phyloP scores from a whole-genome alignment of 2,888 invertebrate species.

The Rhaphigaster nebulosa region DNA sequence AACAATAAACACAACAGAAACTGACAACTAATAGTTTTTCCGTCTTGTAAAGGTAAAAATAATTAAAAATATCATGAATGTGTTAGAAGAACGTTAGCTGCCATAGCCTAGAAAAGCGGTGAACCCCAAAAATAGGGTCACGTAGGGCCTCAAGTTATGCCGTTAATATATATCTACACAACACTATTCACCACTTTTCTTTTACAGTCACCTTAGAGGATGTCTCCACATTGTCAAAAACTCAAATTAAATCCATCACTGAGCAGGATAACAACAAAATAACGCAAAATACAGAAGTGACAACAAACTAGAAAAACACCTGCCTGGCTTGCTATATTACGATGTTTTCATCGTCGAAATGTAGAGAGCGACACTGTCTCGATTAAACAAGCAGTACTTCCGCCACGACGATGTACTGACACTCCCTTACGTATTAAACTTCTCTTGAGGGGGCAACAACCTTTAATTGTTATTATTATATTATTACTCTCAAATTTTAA shows the following conservation, averaged over 20 bases:
- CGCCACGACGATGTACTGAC: slow-evolving; percentile 49
- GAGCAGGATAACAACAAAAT: slow-evolving; percentile 16
- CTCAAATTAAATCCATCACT: slow-evolving; percentile 58
- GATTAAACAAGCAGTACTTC: slow-evolving; percentile 59
- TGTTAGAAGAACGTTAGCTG: slow-evolving; percentile 61
- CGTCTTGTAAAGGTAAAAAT: slow-evolving; percentile 36
- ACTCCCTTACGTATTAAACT: slow-evolving; percentile 54
- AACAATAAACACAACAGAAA: slow-evolving; percentile 51
- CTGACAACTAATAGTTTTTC: slow-evolving; percentile 31
- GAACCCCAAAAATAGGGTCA: slow-evolving; percentile 66
- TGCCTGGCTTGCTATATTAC: slow-evolving; percentile 65
- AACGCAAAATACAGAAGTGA: slow-evolving; percentile 63
- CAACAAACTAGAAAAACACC: slow-evolving; percentile 65
- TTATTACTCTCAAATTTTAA: slow-evolving; percentile 6
- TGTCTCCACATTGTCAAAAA: slow-evolving; percentile 63
- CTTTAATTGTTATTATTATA: no score
- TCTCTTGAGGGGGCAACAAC: slow-evolving; percentile 48
- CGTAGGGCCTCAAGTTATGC: slow-evolving; percentile 61
- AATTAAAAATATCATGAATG: slow-evolving; percentile 56
- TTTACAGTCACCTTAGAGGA: slow-evolving; percentile 60
- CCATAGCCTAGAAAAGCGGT: slow-evolving; percentile 66
- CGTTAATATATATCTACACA: slow-evolving; percentile 54
- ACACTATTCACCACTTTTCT: slow-evolving; percentile 53
- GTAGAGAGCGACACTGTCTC: slow-evolving; percentile 62
- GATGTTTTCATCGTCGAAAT: slow-evolving; percentile 63